Percentiles rank a stretch among this genome's conserved stretches.
phyloP scores from a whole-genome alignment of 2,888 invertebrate genomes.

The Chalcosyrphus nemorum region DNA sequence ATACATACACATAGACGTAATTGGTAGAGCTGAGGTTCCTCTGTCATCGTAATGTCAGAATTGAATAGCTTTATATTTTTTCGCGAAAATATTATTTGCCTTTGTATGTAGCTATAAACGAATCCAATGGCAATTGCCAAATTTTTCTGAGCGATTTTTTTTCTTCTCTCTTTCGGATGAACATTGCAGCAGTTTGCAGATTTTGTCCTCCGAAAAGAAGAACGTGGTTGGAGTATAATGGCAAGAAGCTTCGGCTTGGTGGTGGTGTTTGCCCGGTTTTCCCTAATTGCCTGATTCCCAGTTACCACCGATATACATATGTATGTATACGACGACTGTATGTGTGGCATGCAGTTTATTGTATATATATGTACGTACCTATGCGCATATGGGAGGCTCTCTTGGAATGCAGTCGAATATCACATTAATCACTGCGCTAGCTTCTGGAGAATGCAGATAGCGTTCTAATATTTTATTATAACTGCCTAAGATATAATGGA shows the following conservation, averaged over 20 bases:
- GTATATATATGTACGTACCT: conserved; percentile 10
- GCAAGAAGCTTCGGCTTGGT: not conserved
- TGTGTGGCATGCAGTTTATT: conserved; percentile 40
- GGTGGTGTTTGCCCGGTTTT: conserved; percentile 67
- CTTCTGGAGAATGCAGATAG: conserved; percentile 73
- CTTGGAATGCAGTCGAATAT: conserved; percentile 70
- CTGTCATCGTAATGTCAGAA: no score
- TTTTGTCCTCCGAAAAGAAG: conserved; percentile 16
- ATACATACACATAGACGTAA: no score
- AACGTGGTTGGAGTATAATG: not conserved
- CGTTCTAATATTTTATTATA: conserved; percentile 72
- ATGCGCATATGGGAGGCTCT: conserved; percentile 36
- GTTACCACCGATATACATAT: conserved; percentile 22
- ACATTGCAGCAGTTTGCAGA: conserved; percentile 66
- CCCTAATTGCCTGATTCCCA: conserved; percentile 70
- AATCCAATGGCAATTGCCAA: conserved; percentile 45
- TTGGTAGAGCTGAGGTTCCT: no score
- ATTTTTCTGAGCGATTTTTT: not conserved
- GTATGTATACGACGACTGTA: no score
- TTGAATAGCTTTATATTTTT: no score
- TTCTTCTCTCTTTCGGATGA: conserved; percentile 8
- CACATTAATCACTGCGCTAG: conserved; percentile 69
- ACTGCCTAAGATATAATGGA: conserved; percentile 69
- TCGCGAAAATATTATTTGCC: no score
- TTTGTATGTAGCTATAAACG: no score